These are phyloP conservation scores for Prunella strophiata DNA, from an alignment of 2,797 vertebrate genomes.

Conservation along the genomic window DNA sequence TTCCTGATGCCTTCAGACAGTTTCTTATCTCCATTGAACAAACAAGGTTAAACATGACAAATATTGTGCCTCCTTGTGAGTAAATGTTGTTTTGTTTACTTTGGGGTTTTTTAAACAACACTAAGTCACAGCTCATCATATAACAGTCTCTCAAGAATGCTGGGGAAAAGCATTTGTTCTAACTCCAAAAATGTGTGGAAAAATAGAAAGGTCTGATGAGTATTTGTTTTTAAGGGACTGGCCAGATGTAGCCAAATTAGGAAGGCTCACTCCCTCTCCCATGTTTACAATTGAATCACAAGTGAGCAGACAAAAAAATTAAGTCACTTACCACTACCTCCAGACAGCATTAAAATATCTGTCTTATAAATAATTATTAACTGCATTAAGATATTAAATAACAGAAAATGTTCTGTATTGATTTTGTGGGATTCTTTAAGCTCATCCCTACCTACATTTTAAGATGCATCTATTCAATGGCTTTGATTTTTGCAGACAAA, in stretches of 20 bases:
- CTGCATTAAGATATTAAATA: not conserved
- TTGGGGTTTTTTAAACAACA: not conserved
- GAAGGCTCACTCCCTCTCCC: not conserved
- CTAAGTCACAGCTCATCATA: constrained; percentile 21
- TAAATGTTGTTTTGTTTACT: constrained; percentile 44
- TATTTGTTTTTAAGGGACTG: not conserved
- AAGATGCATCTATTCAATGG: not conserved
- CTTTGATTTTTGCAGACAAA: not conserved
- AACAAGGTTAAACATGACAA: constrained; percentile 44
- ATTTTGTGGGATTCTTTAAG: not conserved
- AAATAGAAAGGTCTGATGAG: not conserved
- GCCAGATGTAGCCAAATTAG: not conserved
- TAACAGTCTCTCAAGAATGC: not conserved
- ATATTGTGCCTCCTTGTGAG: constrained; percentile 13
- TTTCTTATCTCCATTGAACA: not conserved
- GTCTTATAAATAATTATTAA: not conserved
- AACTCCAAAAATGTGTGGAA: not conserved
- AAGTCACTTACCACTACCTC: not conserved
- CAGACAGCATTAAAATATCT: not conserved
- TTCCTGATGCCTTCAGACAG: not conserved
- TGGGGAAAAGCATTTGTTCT: not conserved
- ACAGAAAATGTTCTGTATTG: not conserved
- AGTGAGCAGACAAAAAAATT: not conserved
- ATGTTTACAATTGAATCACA: not conserved
- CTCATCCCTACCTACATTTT: not conserved